phyloP scores from a whole-genome alignment of 2,888 invertebrate genomes.

The Schizotus pectinicornis region DNA sequence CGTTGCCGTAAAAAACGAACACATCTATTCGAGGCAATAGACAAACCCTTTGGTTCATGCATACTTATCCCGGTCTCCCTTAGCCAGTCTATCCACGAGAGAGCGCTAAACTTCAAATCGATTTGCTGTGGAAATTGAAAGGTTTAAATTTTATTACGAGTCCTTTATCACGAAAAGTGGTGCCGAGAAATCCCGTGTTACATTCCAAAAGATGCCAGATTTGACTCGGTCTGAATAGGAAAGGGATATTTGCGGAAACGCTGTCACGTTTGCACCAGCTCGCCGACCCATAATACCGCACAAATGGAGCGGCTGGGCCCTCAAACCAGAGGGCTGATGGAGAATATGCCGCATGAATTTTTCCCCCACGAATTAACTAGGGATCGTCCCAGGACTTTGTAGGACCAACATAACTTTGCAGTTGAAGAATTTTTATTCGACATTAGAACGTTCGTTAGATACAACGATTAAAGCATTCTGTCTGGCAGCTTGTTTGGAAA shows the following conservation, averaged over 20 bases:
- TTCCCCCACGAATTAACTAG: no score
- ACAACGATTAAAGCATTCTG: no score
- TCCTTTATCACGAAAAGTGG: slow-evolving; percentile 28
- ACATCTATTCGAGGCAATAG: background rate
- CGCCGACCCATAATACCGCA: background rate
- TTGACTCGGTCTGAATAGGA: background rate
- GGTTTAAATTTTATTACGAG: slow-evolving; percentile 39
- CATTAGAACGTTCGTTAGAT: no score
- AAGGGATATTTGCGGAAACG: slow-evolving; percentile 7
- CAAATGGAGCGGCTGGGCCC: background rate
- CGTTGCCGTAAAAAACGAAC: no score
- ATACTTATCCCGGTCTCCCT: background rate
- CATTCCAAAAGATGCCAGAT: background rate
- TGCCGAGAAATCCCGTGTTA: background rate
- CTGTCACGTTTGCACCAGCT: slow-evolving; percentile 4
- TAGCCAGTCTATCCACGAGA: slow-evolving; percentile 16
- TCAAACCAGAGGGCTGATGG: no score
- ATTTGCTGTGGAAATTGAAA: slow-evolving; percentile 36
- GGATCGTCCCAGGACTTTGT: no score
- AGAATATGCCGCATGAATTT: no score
- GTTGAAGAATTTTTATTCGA: no score
- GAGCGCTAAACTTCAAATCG: slow-evolving; percentile 33
- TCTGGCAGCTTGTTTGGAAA: no score
- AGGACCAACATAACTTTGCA: no score
- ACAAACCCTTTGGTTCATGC: background rate